phyloP scores from a whole-genome alignment of 2,797 vertebrate species.

The Vultur gryphus region DNA sequence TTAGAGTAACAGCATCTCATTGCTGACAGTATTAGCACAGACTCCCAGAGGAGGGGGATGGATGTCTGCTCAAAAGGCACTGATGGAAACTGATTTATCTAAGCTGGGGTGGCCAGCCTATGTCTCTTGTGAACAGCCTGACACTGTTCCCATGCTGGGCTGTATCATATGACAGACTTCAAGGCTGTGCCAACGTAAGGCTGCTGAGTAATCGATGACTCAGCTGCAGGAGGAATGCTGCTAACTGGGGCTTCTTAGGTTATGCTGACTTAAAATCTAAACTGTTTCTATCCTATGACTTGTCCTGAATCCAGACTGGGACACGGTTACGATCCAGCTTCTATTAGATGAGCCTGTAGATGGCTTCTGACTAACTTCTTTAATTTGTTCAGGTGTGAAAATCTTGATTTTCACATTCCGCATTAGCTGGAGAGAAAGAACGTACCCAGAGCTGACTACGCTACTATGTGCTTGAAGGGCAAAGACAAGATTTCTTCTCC shows the following conservation, averaged over 20 bases:
- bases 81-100: neutral
- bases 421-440: neutral
- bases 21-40: neutral
- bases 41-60: neutral
- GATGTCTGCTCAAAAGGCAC: neutral
- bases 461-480: neutral
- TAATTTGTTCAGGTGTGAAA: neutral
- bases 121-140: neutral
- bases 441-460: neutral
- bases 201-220: neutral
- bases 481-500: neutral
- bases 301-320: neutral
- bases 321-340: neutral
- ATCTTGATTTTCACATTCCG: neutral
- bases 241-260: neutral
- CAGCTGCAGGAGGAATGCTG: neutral
- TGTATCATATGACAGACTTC: neutral
- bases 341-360: neutral
- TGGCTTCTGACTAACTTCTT: neutral
- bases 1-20: neutral
- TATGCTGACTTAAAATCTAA: neutral
- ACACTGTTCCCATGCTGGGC: neutral
- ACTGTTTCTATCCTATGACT: neutral
- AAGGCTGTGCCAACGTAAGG: neutral
- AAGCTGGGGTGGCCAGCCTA: neutral